Conservation (phyloP, 2,888 invertebrate genomes). For the Oscheius onirici region DNA sequence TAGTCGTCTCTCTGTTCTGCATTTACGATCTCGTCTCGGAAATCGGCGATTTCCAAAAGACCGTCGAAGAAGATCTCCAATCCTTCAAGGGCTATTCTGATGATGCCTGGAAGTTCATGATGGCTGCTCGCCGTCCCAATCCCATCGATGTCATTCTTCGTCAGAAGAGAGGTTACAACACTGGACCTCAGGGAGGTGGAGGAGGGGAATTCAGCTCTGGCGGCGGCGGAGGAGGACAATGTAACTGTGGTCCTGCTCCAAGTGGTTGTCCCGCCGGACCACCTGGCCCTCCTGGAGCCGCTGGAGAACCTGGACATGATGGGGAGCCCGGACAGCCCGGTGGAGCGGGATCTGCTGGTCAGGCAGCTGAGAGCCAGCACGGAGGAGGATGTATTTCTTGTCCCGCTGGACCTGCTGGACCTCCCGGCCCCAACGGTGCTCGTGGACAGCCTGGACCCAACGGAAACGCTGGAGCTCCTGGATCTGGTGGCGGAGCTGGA, state of each 20-base stretch:
- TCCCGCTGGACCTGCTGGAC: constrained; percentile 13
- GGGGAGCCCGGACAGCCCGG: constrained; percentile 27
- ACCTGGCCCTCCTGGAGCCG: constrained; percentile 12
- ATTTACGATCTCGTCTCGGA: constrained; percentile 29
- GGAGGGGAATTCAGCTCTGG: constrained; percentile 8
- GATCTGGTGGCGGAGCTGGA: constrained; percentile 10
- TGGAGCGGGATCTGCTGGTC: constrained; percentile 13
- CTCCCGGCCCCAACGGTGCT: constrained; percentile 14
- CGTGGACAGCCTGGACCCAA: constrained; percentile 12
- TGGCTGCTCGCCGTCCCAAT: not conserved
- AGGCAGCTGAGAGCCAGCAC: constrained; percentile 27
- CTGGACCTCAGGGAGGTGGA: not conserved
- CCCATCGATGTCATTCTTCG: constrained; percentile 22
- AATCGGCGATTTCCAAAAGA: constrained; percentile 28
- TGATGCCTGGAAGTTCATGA: constrained; percentile 34
- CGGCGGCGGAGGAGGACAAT: constrained; percentile 32
- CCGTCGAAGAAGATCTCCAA: constrained; percentile 19
- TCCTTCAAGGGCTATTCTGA: constrained; percentile 31
- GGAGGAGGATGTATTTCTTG: constrained; percentile 39
- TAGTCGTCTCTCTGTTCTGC: constrained; percentile 12
- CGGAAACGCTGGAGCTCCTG: constrained; percentile 24
- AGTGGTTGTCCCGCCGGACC: constrained; percentile 21
- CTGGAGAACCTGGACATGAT: constrained; percentile 19
- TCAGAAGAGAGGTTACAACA: not conserved
- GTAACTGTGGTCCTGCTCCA: constrained; percentile 28